Percentiles rank a stretch among this genome's conserved stretches.
These are phyloP conservation scores for Homarus americanus DNA, from an alignment of 1,140 invertebrate species.

Conservation along the genomic window DNA sequence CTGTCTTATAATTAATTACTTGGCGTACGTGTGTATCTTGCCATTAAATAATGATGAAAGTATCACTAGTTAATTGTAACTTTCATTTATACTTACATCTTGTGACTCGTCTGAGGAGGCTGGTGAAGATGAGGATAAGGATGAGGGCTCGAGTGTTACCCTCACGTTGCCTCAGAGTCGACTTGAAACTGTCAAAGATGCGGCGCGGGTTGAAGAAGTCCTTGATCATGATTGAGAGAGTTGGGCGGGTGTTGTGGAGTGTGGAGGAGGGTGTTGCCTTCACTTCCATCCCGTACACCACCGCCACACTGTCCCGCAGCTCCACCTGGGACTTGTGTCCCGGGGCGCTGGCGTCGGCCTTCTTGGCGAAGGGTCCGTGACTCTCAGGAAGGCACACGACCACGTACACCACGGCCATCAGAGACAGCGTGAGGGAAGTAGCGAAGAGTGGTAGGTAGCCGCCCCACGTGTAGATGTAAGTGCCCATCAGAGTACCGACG, in stretches of 20 bases:
- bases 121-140: conserved; percentile 62
- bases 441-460: conserved; percentile 58
- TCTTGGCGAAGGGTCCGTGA: conserved; percentile 55
- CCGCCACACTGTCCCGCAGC: conserved; percentile 47
- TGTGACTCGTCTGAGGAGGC: conserved; percentile 57
- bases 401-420: conserved; percentile 47
- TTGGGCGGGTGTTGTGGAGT: neutral
- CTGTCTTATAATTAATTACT: no score
- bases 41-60: no score
- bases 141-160: conserved; percentile 49
- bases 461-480: conserved; percentile 47
- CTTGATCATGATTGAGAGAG: conserved; percentile 46
- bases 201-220: conserved; percentile 59
- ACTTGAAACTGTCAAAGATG: conserved; percentile 60
- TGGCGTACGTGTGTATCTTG: no score
- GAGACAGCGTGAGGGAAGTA: conserved; percentile 44
- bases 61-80: no score
- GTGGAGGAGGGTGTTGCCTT: neutral
- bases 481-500: conserved; percentile 53
- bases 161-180: conserved; percentile 40
- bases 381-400: conserved; percentile 52
- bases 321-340: conserved; percentile 23
- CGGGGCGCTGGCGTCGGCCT: neutral
- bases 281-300: conserved; percentile 43
- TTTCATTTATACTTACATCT: conserved; percentile 48